phyloP scores from a whole-genome alignment of 2,113 vertebrate species.

The Amblyornis subalaris region DNA sequence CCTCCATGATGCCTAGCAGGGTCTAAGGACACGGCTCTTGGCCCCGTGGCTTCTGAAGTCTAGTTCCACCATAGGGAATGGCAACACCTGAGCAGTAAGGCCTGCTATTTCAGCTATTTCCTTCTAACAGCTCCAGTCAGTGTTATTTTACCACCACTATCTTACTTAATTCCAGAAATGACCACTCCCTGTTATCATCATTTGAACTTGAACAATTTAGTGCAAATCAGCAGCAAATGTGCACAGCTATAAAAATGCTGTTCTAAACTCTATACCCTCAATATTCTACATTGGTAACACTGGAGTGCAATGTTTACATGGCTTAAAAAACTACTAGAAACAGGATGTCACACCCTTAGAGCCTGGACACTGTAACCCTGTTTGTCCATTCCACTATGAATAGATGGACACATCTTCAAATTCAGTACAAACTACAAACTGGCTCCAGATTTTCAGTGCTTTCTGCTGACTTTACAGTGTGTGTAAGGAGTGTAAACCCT shows the following conservation, averaged over 20 bases:
- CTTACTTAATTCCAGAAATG: background rate
- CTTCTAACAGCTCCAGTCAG: background rate
- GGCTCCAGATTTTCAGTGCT: background rate
- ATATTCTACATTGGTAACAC: background rate
- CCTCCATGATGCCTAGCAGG: background rate
- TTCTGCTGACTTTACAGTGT: background rate
- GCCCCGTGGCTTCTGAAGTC: background rate
- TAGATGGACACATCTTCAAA: background rate
- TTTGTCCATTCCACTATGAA: background rate
- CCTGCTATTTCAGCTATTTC: background rate
- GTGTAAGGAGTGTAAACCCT: background rate
- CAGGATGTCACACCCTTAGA: background rate
- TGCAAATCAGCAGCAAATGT: background rate
- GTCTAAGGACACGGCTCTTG: fast-evolving
- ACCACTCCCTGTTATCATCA: background rate
- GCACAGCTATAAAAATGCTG: background rate
- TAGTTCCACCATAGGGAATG: background rate
- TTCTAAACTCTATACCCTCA: background rate
- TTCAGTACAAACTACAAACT: background rate
- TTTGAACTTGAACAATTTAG: background rate
- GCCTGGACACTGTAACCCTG: background rate
- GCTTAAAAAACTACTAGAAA: background rate
- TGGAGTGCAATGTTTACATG: background rate
- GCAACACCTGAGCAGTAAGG: background rate
- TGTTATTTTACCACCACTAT: background rate